phyloP scores from a whole-genome alignment of 2,797 vertebrate species.

The Mionectes olivaceus region DNA sequence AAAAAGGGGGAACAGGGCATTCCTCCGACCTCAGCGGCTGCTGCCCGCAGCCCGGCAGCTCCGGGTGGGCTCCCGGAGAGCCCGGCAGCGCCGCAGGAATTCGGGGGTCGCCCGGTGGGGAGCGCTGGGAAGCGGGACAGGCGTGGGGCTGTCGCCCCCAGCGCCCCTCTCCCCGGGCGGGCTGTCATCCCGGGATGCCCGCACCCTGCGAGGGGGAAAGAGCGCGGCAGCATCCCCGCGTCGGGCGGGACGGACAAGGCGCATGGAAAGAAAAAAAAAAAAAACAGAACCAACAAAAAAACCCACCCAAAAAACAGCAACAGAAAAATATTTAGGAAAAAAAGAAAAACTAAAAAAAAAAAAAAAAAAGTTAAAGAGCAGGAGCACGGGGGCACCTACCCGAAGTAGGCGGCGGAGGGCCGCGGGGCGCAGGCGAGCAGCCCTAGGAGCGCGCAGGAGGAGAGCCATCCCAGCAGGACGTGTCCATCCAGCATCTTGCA shows the following conservation, averaged over 20 bases:
- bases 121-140: not conserved
- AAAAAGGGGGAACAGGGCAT: accelerated
- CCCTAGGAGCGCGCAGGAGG: slow-evolving; percentile 79
- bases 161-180: not conserved
- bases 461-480: slow-evolving; percentile 95
- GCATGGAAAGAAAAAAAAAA: not conserved
- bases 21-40: not conserved
- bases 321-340: no score
- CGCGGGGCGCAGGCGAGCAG: slow-evolving; percentile 48
- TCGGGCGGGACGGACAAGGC: not conserved
- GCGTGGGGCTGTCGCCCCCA: not conserved
- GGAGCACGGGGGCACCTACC: slow-evolving; percentile 80
- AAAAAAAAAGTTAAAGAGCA: not conserved
- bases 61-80: no score
- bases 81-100: not conserved
- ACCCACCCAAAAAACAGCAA: no score
- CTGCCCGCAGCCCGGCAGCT: not conserved
- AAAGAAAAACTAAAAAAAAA: accelerated
- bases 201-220: no score
- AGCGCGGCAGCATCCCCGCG: not conserved
- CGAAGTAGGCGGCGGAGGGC: slow-evolving; percentile 93
- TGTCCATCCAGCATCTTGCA: slow-evolving; percentile 99
- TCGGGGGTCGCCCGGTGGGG: not conserved
- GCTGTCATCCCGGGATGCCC: not conserved
- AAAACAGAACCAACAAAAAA: not conserved